Base-by-base conservation (phyloP, 2,888 invertebrate species). In the Nemoura dubitans region DNA sequence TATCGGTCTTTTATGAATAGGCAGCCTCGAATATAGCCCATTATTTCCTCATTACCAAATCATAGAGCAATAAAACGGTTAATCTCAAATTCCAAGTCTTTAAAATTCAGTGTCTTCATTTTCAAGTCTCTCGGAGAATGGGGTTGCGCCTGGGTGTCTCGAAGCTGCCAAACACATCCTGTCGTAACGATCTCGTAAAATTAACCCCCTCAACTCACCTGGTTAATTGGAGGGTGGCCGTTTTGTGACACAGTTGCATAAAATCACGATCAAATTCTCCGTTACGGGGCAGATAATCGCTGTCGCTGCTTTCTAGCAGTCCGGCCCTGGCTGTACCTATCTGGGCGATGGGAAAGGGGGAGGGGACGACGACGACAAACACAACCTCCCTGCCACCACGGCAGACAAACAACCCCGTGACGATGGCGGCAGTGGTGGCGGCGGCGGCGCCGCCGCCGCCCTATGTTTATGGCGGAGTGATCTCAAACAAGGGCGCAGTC, bases 1-100 rank as follows among this genome's bases (percentile, higher is more conserved):
- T 84, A 84, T 84, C 26, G 84, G 84, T 84, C 84, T 84, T 84
- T 76, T 84, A 84, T 84, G 84, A 84, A 84, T 84, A 84, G 84
- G 84, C 76, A 36, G 36, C 43, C 26, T 78, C 78, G 25, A 43
- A 83, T 42, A 81, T 81, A 81, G 30, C 25, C 81, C 30, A 81
- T 81, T 78, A 27, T 78, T 78, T 28, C 27, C 10, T 78, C 29
- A n/a, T 78, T 81, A 30, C 30, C 81, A 29, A 59, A 59, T 59
- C 59, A 59, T 59, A 21, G 59, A 59, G 59, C 59, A 2, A 59
- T 59, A 59, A 59, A 59, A 59, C 59, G 10, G 6, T 59, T 59
- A 59, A 59, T 59, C 14, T 59, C 59, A 21, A 59, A 59, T 59
- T 59, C 10, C 21, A 7, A 21, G 1, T 14, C 14, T 59, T 59